Base-by-base conservation (phyloP, 2,797 vertebrate genomes). In the Phalanger gymnotis region DNA sequence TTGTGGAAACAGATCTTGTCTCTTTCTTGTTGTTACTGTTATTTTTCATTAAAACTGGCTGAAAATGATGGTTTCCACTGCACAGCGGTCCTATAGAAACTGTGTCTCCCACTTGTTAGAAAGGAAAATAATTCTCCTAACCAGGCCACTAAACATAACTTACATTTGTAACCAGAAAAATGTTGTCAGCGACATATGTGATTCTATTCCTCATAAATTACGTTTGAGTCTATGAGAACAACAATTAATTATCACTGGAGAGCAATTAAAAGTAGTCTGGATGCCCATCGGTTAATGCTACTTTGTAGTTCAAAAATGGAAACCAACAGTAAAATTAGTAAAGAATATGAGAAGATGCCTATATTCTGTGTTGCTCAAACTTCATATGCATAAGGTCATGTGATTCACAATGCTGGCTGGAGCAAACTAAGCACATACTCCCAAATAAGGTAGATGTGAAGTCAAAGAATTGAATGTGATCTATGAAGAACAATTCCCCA, bases 21-120 rank as follows among this genome's bases (percentile, higher is more conserved):
- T 95, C 66, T 97, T 51, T 27, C 40, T 81, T 12, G 4, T 52
- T 11, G 19, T 16, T 93, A 92, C 95, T 81, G 73, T 81, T 81
- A 10, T 10, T 96, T 96, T 97, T 31, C 54, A 97, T 92, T 93
- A 31, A 94, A 97, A 96, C 34, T 2, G 92, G 13, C n/a, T 93
- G 47, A 91, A 97, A 95, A 92, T 53, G 0, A 9, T 81, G 1
- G 5, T 81, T 95, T 54, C 56, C 66, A 47, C 0, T 95, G 4
- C 55, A 94, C 57, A 31, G 25, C 54, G 6, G 28, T 51, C 0
- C 0, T 81, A 90, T 0, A 92, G 27, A 55, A 13, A 0, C 6
- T 47, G 73, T 19, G 25, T 81, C 55, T 58, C 95, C 51, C 10
- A 28, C 30, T 96, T 81, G 2, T 47, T 89, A 27, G 22, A 47